Percentiles rank a stretch among this genome's conserved stretches.
These are phyloP conservation scores for Rhabdomys pumilio DNA, from an alignment of 2,797 vertebrate genomes.

Conservation along the genomic window DNA sequence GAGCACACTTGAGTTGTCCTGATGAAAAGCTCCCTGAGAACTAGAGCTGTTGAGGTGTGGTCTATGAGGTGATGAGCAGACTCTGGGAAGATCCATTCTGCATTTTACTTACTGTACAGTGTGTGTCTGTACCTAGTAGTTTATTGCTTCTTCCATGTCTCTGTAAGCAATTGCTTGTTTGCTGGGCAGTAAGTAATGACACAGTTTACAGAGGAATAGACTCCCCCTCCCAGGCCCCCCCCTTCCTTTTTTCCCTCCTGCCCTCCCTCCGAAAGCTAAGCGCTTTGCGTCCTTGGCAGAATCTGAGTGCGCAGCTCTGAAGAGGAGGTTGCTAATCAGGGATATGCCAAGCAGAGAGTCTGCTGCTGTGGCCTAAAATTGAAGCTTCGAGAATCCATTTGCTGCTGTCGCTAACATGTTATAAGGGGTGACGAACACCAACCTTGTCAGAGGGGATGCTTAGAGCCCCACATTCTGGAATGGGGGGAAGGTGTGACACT, in stretches of 20 bases:
- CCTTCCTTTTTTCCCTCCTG: not conserved
- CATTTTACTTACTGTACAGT: conserved; percentile 64
- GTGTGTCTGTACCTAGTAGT: conserved; percentile 33
- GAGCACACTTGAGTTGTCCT: conserved; percentile 7
- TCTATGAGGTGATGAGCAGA: conserved; percentile 25
- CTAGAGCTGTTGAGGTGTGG: not conserved
- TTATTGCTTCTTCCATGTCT: conserved; percentile 61
- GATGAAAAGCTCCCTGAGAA: conserved; percentile 32
- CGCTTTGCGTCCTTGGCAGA: conserved; percentile 58
- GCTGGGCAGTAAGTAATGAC: conserved; percentile 74
- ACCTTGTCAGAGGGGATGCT: conserved; percentile 70
- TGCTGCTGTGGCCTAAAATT: conserved; percentile 77
- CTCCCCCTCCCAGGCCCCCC: not conserved
- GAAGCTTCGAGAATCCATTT: conserved; percentile 70
- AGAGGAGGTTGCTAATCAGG: conserved; percentile 85
- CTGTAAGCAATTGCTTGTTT: conserved; percentile 59
- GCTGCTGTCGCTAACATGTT: conserved; percentile 40
- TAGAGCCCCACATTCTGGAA: conserved; percentile 52
- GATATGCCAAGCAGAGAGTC: conserved; percentile 75
- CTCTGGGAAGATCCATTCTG: conserved; percentile 54
- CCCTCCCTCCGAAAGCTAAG: conserved; percentile 34
- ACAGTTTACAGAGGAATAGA: conserved; percentile 73
- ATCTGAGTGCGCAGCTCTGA: conserved; percentile 67
- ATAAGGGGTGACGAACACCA: conserved; percentile 48
- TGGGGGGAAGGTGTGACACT: conserved; percentile 57